Base-by-base conservation (phyloP, 2,888 invertebrate species). In the Drosophila mettleri region DNA sequence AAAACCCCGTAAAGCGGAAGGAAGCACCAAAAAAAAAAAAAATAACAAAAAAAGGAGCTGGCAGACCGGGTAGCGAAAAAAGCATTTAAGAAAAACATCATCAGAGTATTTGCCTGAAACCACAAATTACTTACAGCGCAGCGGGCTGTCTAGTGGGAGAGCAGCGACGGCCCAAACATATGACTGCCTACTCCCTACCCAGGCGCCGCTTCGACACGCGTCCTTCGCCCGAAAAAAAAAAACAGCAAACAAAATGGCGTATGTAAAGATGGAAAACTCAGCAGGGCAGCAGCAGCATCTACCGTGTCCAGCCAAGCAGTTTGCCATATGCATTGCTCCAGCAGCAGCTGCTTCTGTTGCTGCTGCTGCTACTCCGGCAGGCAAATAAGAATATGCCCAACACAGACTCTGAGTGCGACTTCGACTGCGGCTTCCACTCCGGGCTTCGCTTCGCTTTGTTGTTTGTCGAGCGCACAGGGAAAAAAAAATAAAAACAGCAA, bases 11-110 rank as follows among this genome's bases (percentile, higher is more conserved):
- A 54, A 68, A 70, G 49, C 61, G 63, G 43, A 71, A 64, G 60
- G 48, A 49, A 73, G 58, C 48, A 63, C 43, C 60, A 63, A 41
- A 58, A 62, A 14, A 41, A 39, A 39, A 12, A 12, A 20, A 20
- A 12, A 20, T 7, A 14, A 54, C 18, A 57, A 60, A 20, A 46
- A 58, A 51, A 38, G 29, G 27, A 43, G n/a, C 7, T 6, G 5
- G 6, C 18, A 36, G 16, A 8, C 41, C 18, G 34, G 72, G 69
- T 54, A 72, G 68, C 65, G 81, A 69, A 71, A 77, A 80, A 86
- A 80, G 83, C 84, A 83, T 86, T 87, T 87, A 87, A 87, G 85
- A 81, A 86, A 86, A 85, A 87, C 86, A 87, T 87, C 88, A 86
- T 83, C 87, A 83, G 75, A 80, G 79, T 78, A 85, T 86, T 86